A percentile compares a stretch with the other conserved stretches of the same genome.
These are phyloP conservation scores for Chrysaora quinquecirrha DNA, from an alignment of 30 jellyfish, hydroid and myxozoan genomes.

Conservation along the genomic window DNA sequence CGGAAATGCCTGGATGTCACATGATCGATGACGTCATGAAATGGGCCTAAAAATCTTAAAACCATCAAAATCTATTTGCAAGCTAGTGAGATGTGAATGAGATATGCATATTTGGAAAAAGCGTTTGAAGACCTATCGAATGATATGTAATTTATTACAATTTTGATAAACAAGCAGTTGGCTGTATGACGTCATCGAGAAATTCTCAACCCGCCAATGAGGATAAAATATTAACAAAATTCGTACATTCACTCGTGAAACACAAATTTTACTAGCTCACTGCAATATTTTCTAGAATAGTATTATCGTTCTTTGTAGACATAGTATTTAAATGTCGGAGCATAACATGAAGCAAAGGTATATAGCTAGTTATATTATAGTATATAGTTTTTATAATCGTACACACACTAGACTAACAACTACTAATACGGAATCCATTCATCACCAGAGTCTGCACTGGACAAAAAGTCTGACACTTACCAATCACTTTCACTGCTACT, in stretches of 20 bases:
- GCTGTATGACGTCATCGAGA: constrained; percentile 24
- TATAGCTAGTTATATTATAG: too few species aligned
- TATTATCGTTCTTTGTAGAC: too few species aligned
- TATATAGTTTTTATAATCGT: not conserved
- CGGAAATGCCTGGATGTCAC: not conserved
- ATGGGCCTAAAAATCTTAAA: not conserved
- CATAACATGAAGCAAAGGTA: too few species aligned
- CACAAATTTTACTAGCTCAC: too few species aligned
- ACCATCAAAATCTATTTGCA: not conserved
- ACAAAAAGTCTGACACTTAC: constrained; percentile 27
- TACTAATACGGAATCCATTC: constrained; percentile 5
- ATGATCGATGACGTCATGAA: constrained; percentile 21
- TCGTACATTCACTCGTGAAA: too few species aligned
- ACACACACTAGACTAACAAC: not conserved
- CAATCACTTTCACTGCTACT: constrained; percentile 25
- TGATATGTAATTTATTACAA: constrained; percentile 4
- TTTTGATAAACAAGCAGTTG: not conserved
- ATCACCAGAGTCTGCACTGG: constrained; percentile 28
- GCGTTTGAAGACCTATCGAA: constrained; percentile 27
- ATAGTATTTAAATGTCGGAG: too few species aligned
- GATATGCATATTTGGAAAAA: constrained; percentile 6
- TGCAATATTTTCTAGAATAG: too few species aligned
- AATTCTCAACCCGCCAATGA: too few species aligned
- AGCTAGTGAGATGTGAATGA: not conserved
- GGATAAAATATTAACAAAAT: too few species aligned